Evolutionary conservation across 2,888 invertebrate species (phyloP).

Genomic region (Lochmaea capreae): DNA sequence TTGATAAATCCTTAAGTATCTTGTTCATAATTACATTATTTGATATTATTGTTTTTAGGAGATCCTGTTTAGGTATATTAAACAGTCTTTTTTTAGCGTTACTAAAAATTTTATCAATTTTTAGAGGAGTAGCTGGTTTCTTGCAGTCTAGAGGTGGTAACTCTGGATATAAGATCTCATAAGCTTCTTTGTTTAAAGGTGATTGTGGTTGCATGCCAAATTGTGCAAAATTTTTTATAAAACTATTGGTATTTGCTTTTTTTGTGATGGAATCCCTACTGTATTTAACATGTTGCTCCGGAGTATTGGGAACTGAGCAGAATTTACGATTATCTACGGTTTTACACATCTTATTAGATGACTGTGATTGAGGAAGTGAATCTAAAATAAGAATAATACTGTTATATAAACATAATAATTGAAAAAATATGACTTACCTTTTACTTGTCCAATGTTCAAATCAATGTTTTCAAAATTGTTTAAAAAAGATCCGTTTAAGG

Average conservation of each 20-base stretch:
- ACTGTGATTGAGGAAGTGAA: not conserved
- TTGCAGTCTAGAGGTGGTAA: slow-evolving; percentile 49
- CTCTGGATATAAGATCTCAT: slow-evolving; percentile 59
- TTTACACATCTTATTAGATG: slow-evolving; percentile 30
- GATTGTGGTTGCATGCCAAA: slow-evolving; percentile 50
- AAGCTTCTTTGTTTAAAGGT: slow-evolving; percentile 54
- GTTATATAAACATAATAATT: not conserved
- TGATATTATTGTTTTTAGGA: slow-evolving; percentile 46
- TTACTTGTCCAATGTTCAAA: slow-evolving; percentile 27
- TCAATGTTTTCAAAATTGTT: slow-evolving; percentile 56
- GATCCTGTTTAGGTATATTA: slow-evolving; percentile 41
- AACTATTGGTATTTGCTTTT: slow-evolving; percentile 43
- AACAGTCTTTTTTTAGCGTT: slow-evolving; percentile 57
- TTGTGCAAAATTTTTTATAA: slow-evolving; percentile 51
- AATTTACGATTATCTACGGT: slow-evolving; percentile 29
- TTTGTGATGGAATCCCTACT: slow-evolving; percentile 10
- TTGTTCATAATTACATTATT: slow-evolving; percentile 55
- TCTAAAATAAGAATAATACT: slow-evolving; percentile 4
- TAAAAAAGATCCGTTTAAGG: slow-evolving; percentile 59
- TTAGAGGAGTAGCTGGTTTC: slow-evolving; percentile 52
- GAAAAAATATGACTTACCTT: slow-evolving; percentile 7
- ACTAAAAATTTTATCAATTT: slow-evolving; percentile 48
- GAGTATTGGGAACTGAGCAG: slow-evolving; percentile 48
- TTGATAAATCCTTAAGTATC: slow-evolving; percentile 56
- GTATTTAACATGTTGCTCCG: slow-evolving; percentile 47